Evolutionary conservation across 1,140 invertebrate species (phyloP).

Genomic region (Ostrea edulis): DNA sequence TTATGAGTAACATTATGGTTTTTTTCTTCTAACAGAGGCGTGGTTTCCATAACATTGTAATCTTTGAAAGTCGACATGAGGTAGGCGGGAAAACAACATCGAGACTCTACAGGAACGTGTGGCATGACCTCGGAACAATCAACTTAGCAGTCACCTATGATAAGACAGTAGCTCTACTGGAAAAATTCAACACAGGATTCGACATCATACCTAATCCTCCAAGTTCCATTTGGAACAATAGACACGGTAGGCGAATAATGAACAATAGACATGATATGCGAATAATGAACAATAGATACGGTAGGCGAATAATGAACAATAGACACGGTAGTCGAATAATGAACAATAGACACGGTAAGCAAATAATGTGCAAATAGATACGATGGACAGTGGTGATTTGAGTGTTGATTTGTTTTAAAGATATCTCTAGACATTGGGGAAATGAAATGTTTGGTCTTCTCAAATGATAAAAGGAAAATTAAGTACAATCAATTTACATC

Average conservation of each 20-base stretch:
- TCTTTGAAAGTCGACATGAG: constrained; percentile 21
- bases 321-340: too few species aligned
- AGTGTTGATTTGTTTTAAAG: too few species aligned
- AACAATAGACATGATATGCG: neutral
- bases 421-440: neutral
- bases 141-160: neutral
- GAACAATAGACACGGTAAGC: neutral
- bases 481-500: too few species aligned
- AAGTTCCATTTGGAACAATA: neutral
- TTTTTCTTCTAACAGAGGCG: neutral
- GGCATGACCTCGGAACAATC: neutral
- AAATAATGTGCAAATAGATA: neutral
- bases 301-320: neutral
- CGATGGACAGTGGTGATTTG: too few species aligned
- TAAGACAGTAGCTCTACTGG: neutral
- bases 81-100: constrained; percentile 34
- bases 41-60: constrained; percentile 39
- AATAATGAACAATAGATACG: neutral
- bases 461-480: neutral
- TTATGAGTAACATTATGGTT: too few species aligned
- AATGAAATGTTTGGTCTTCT: neutral
- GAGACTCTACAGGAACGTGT: neutral
- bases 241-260: neutral
- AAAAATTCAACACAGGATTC: neutral
- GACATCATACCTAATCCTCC: neutral